Evolutionary conservation across 2,888 invertebrate genomes (phyloP).

Genomic region (Maniola hyperantus): DNA sequence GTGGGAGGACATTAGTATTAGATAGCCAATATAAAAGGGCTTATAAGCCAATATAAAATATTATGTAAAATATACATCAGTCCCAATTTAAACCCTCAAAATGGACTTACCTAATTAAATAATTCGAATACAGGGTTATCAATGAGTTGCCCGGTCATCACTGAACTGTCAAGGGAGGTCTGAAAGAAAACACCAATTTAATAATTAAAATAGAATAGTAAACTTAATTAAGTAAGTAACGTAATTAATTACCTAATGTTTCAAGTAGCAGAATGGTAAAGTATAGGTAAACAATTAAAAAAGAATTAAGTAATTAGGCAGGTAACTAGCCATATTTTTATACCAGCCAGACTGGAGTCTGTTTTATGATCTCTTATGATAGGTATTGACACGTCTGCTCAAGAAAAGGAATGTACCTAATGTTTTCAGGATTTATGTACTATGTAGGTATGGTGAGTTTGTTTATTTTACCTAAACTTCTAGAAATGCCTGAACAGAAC

Average conservation of each 20-base stretch:
- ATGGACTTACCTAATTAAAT: background rate
- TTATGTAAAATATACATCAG: no score
- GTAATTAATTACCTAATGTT: background rate
- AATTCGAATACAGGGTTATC: background rate
- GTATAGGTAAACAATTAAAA: no score
- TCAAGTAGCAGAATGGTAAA: background rate
- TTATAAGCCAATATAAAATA: no score
- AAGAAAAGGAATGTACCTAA: no score
- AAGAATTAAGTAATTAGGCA: no score
- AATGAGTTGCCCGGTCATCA: background rate
- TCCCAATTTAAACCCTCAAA: background rate
- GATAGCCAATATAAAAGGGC: background rate
- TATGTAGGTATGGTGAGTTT: no score
- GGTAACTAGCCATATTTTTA: constrained; percentile 31
- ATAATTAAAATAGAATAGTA: background rate
- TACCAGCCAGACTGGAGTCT: constrained; percentile 12
- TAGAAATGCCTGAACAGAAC: no score
- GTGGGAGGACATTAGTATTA: no score
- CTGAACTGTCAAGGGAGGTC: constrained; percentile 5
- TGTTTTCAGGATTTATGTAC: no score
- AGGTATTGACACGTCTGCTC: no score
- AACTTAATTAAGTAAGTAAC: background rate
- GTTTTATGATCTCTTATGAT: no score
- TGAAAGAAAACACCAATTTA: constrained; percentile 24
- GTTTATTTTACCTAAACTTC: no score